phyloP scores from a whole-genome alignment of 2,113 vertebrate genomes.

The Oryctolagus cuniculus region mOryCun1.1 NC_091436.1:40939001-40939500 shows the following conservation, averaged over 20 bases:
- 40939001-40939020: constrained; percentile 32
- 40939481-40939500: neutral
- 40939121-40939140: neutral
- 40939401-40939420: neutral
- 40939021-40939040: constrained; percentile 22
- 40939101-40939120: neutral
- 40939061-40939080: neutral
- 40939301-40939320: neutral
- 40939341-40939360: neutral
- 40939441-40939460: neutral
- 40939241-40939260: no score
- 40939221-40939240: no score
- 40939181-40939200: no score
- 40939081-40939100: constrained; percentile 28
- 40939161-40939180: no score
- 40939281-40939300: no score
- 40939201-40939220: no score
- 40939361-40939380: neutral
- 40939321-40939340: neutral
- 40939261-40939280: no score
- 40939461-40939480: neutral
- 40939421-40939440: neutral
- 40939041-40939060: constrained; percentile 7
- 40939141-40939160: no score
- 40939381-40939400: constrained; percentile 1